These are phyloP conservation scores for Atta colombica DNA, from an alignment of 1,140 invertebrate species.

Conservation along the genomic window DNA sequence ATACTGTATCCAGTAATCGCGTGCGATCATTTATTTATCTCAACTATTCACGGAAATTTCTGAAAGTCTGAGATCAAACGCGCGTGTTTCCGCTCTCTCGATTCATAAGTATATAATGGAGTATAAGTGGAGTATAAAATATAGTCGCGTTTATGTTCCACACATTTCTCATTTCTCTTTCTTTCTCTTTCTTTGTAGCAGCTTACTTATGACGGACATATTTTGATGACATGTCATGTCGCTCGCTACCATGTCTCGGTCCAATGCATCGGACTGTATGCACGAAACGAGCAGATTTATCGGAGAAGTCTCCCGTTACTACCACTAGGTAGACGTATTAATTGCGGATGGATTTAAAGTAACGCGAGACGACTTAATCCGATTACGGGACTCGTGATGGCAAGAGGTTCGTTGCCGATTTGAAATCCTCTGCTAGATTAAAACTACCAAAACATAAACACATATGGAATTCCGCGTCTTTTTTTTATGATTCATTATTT, in stretches of 20 bases:
- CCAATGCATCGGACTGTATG: constrained; percentile 21
- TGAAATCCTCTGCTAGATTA: constrained; percentile 65
- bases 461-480: background rate
- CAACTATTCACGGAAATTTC: background rate
- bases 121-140: constrained; percentile 1
- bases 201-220: constrained; percentile 42
- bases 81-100: background rate
- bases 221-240: constrained; percentile 63
- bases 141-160: background rate
- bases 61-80: constrained; percentile 41
- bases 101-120: background rate
- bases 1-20: background rate
- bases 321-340: constrained; percentile 69
- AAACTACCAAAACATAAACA: constrained; percentile 50
- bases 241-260: constrained; percentile 39
- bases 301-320: constrained; percentile 72
- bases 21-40: background rate
- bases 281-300: constrained; percentile 69
- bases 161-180: constrained; percentile 28
- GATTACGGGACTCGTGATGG: constrained; percentile 74
- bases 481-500: background rate
- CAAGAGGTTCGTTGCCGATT: constrained; percentile 62
- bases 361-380: constrained; percentile 79
- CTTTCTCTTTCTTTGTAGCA: background rate
- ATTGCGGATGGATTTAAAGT: constrained; percentile 78